Percentiles rank a stretch among this genome's conserved stretches.
Evolutionary conservation across 2,888 invertebrate genomes (phyloP).

Genomic region (Plebejus anna): DNA sequence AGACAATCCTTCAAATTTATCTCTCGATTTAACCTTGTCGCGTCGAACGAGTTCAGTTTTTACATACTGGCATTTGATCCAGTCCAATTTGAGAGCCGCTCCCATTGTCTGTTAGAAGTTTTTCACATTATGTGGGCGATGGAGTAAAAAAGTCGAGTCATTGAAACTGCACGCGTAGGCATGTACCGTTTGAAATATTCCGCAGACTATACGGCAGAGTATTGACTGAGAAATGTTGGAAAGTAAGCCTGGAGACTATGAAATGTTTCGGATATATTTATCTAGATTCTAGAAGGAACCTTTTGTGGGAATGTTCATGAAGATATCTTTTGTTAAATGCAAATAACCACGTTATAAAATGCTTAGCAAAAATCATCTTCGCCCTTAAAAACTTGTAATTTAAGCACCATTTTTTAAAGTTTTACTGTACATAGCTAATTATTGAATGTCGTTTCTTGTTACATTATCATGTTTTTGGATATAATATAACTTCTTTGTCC

Average conservation of each 20-base stretch:
- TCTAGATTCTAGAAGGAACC: neutral
- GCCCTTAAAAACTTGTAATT: no score
- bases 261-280: neutral
- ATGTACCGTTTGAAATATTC: neutral
- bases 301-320: neutral
- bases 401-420: no score
- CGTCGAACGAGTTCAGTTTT: constrained; percentile 11
- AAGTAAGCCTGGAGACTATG: neutral
- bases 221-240: neutral
- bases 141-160: constrained; percentile 11
- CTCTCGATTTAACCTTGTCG: neutral
- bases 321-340: no score
- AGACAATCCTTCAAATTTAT: neutral
- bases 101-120: constrained; percentile 13
- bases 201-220: neutral
- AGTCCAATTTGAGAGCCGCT: constrained; percentile 8
- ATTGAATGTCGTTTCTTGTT: neutral
- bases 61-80: constrained; percentile 16
- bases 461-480: neutral
- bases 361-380: no score
- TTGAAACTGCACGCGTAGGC: constrained; percentile 22
- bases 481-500: neutral
- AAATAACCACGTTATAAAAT: no score
- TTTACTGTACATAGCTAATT: neutral
- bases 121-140: constrained; percentile 15